These are phyloP conservation scores for Odontesthes bonariensis DNA, from an alignment of 2,113 vertebrate genomes.

Conservation along the genomic window DNA sequence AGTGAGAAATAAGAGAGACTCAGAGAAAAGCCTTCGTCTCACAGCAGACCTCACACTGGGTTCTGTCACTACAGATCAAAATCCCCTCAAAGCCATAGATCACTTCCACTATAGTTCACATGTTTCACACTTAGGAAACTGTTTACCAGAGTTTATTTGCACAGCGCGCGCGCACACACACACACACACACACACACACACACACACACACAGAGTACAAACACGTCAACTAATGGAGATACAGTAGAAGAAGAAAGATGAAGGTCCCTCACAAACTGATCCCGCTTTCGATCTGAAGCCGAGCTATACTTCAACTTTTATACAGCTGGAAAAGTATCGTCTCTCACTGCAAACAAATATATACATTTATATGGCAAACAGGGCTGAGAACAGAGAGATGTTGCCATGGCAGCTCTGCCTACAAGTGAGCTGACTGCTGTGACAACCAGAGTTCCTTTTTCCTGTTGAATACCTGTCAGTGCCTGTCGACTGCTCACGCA, in stretches of 20 bases:
- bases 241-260: constrained; percentile 21
- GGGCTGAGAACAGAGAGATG: constrained; percentile 50
- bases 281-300: constrained; percentile 33
- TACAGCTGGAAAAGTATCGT: constrained; percentile 47
- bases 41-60: constrained; percentile 80
- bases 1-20: constrained; percentile 31
- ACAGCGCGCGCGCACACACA: constrained; percentile 16
- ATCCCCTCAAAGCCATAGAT: constrained; percentile 80
- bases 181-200: constrained; percentile 25
- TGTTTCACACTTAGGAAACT: constrained; percentile 75
- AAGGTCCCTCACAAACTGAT: constrained; percentile 16
- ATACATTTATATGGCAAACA: constrained; percentile 57
- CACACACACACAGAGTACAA: constrained; percentile 15
- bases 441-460: constrained; percentile 70
- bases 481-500: constrained; percentile 59
- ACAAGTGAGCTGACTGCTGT: constrained; percentile 66
- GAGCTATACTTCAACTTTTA: constrained; percentile 69
- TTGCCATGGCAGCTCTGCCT: constrained; percentile 58
- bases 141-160: constrained; percentile 71
- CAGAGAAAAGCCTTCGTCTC: constrained; percentile 65
- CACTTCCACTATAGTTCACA: constrained; percentile 80
- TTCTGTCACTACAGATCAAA: constrained; percentile 81
- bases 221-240: constrained; percentile 15
- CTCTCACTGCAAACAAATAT: constrained; percentile 52
- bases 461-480: constrained; percentile 71